Evolutionary conservation across 23 tunicate genomes (phyloP), one percentile per base, ranked within the genome.

Genomic region (Styela clava): DNA sequence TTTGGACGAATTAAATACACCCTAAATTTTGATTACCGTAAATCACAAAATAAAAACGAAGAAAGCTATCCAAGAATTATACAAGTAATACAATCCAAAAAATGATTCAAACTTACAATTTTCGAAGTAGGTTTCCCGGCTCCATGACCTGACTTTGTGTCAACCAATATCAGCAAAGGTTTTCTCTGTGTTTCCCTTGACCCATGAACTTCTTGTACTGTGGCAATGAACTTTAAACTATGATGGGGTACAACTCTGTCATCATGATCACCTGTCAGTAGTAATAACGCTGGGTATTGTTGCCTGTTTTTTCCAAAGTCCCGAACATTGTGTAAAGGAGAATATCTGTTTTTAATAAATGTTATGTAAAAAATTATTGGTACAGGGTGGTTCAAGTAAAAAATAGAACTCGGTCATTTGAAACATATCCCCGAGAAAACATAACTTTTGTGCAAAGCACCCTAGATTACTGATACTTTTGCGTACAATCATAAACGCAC

Each of bases 211-310:
- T 90, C 88, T 63, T 91, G 99, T 24, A 96, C 94, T 2, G 82
- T 85, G 30, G 97, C 99, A 31, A 91, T 87, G 73, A 87, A 96
- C 35, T 96, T 96, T 27, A 96, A 85, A 23, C 91, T 85, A 73
- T 91, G 97, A 70, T 95, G 99, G 2, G 99, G 99, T 18, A 95
- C 99, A 2, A 95, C 99, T 12, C 99, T 78, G 80, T 95, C 99
- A 79, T 95, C 99, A 62, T 95, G 99, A 81, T 95, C 99, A 2
- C 95, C 86, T n/a, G 86, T 82, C 18, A 70, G 84, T 69, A 86
- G 30, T 1, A 86, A 2, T 30, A 82, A 25, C 0, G 89, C 79
- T 1, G 86, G 86, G 69, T 83, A 82, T 5, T 86, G 72, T 29
- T 76, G 81, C 24, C 65, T 25, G 81, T 52, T 76, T 25, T 76